Percentiles rank a stretch among this genome's conserved stretches.
phyloP scores from a whole-genome alignment of 1,140 invertebrate species.

The Batillaria attramentaria region DNA sequence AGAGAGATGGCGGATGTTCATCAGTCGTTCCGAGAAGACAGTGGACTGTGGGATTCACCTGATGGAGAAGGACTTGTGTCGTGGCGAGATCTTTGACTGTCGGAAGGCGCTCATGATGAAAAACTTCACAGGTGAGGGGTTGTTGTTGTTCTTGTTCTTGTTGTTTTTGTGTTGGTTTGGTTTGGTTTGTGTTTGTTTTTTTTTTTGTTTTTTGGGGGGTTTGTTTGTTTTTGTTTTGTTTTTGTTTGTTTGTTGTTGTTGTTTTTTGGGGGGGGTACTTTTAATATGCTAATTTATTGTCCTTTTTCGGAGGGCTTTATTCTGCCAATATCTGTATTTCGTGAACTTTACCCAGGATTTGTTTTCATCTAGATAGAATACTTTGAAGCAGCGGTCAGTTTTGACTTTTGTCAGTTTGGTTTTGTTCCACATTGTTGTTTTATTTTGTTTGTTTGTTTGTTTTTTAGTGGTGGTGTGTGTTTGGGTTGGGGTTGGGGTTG shows the following conservation, averaged over 20 bases:
- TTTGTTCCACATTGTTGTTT: no score
- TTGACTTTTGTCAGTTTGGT: no score
- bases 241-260: constrained; percentile 8
- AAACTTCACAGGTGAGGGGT: constrained; percentile 63
- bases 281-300: no score
- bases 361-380: no score
- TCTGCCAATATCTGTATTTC: no score
- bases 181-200: neutral
- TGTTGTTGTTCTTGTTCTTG: neutral
- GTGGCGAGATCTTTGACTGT: constrained; percentile 59
- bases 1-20: constrained; percentile 63
- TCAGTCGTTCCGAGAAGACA: constrained; percentile 45
- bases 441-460: no score
- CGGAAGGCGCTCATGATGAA: constrained; percentile 64
- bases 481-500: no score
- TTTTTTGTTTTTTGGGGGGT: neutral
- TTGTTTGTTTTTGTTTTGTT: neutral
- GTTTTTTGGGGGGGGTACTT: no score
- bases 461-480: no score
- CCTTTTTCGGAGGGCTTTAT: no score
- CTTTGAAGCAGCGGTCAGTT: no score
- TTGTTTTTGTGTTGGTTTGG: constrained; percentile 8
- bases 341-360: no score
- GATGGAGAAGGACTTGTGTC: constrained; percentile 65
- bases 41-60: constrained; percentile 57